A percentile compares a stretch with the other conserved stretches of the same genome.
phyloP scores from a whole-genome alignment of 2,797 vertebrate species.

The Morus bassanus region DNA sequence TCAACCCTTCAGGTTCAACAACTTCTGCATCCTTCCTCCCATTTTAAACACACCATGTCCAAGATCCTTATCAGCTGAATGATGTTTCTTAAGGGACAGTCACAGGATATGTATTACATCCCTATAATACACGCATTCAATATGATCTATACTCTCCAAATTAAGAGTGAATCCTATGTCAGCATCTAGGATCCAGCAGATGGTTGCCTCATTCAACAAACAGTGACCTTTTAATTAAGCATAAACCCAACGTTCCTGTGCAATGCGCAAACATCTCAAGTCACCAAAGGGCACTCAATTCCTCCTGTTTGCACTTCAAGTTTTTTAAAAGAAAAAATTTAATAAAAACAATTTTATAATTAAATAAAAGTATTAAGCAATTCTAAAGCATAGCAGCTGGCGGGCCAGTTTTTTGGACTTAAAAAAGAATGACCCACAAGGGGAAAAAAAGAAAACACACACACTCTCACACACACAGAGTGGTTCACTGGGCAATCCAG shows the following conservation, averaged over 20 bases:
- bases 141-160: not conserved
- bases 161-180: not conserved
- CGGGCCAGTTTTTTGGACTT: not conserved
- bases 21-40: not conserved
- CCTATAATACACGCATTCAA: not conserved
- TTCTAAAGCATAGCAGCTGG: constrained; percentile 1
- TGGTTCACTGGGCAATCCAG: constrained; percentile 23
- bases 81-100: not conserved
- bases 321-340: not conserved
- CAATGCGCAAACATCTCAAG: not conserved
- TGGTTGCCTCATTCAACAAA: not conserved
- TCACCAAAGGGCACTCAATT: not conserved
- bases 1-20: not conserved
- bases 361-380: not conserved
- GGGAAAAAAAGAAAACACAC: not conserved
- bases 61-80: not conserved
- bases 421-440: not conserved
- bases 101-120: not conserved
- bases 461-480: not conserved
- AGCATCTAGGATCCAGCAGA: not conserved
- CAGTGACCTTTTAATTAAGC: not conserved
- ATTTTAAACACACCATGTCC: not conserved
- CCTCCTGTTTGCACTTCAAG: not conserved
- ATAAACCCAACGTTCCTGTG: not conserved
- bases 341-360: not conserved